Percentiles rank a stretch among this genome's conserved stretches.
phyloP scores from a whole-genome alignment of 1,140 invertebrate genomes.

The Frieseomelitta varia region DNA sequence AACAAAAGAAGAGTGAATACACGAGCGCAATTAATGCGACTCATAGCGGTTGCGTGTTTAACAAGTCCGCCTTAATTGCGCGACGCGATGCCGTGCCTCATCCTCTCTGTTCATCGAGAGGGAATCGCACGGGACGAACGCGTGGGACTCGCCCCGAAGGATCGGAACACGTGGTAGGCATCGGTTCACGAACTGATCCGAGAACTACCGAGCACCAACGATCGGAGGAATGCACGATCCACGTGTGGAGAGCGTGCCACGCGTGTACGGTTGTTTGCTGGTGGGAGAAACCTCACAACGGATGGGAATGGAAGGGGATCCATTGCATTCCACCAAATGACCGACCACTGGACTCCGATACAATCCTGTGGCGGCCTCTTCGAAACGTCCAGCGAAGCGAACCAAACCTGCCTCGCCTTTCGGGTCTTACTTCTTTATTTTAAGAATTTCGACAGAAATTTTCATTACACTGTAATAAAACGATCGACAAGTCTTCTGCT shows the following conservation, averaged over 20 bases:
- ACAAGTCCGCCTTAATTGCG: constrained; percentile 61
- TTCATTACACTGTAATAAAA: not conserved
- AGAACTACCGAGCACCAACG: constrained; percentile 67
- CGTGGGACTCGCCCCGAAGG: constrained; percentile 64
- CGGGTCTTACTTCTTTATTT: not conserved
- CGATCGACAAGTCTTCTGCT: no score
- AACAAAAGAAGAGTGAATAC: constrained; percentile 4
- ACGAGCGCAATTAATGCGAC: constrained; percentile 50
- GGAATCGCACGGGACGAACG: constrained; percentile 48
- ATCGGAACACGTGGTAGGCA: constrained; percentile 76
- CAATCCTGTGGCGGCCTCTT: constrained; percentile 13
- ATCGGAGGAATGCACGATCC: constrained; percentile 70
- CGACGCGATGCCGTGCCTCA: constrained; percentile 35
- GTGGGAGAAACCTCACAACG: constrained; percentile 53
- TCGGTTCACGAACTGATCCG: constrained; percentile 70
- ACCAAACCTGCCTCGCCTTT: not conserved
- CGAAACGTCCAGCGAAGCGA: not conserved
- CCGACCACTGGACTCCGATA: not conserved
- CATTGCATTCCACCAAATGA: constrained; percentile 20
- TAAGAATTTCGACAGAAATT: not conserved
- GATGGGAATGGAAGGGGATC: constrained; percentile 34
- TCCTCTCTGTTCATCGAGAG: constrained; percentile 14
- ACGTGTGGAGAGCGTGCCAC: constrained; percentile 80
- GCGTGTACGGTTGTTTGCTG: constrained; percentile 68
- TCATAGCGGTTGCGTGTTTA: constrained; percentile 47